A percentile compares a stretch with the other conserved stretches of the same genome.
These are phyloP conservation scores for Limnodromus scolopaceus DNA, from an alignment of 2,797 vertebrate genomes.

Conservation along the genomic window DNA sequence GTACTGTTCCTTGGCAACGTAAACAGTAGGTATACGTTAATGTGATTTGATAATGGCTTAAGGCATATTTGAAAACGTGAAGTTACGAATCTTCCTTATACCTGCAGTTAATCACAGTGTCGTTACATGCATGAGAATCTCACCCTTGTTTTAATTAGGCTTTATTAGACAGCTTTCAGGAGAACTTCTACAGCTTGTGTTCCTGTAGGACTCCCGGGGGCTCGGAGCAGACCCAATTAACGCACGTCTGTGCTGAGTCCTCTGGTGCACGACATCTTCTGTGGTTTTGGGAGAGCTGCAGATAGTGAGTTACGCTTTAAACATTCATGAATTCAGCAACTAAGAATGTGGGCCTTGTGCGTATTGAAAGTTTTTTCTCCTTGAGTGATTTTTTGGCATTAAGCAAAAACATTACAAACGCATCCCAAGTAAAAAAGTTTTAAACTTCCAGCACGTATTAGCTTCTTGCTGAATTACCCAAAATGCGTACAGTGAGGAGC, in stretches of 20 bases:
- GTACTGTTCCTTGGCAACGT: conserved; percentile 51
- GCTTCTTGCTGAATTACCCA: neutral
- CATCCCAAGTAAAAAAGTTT: neutral
- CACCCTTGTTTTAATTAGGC: conserved; percentile 50
- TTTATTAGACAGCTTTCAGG: conserved; percentile 58
- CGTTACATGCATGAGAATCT: conserved; percentile 41
- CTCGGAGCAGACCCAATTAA: neutral
- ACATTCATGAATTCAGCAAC: neutral
- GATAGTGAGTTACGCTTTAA: neutral
- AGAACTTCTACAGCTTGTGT: conserved; percentile 11
- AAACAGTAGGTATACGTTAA: conserved; percentile 27
- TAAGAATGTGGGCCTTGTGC: neutral
- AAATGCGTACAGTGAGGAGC: neutral
- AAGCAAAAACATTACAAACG: neutral
- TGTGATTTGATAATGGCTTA: conserved; percentile 43
- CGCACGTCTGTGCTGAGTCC: neutral
- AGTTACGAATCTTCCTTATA: conserved; percentile 48
- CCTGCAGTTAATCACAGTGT: conserved; percentile 54
- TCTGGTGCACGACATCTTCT: neutral
- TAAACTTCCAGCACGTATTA: neutral
- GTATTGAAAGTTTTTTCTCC: neutral
- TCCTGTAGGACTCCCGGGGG: neutral
- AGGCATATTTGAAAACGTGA: conserved; percentile 52
- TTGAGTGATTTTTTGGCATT: neutral
- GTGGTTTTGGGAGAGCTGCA: neutral